Conservation (phyloP, 2,888 invertebrate species). For the Meiosimyza decipiens region DNA sequence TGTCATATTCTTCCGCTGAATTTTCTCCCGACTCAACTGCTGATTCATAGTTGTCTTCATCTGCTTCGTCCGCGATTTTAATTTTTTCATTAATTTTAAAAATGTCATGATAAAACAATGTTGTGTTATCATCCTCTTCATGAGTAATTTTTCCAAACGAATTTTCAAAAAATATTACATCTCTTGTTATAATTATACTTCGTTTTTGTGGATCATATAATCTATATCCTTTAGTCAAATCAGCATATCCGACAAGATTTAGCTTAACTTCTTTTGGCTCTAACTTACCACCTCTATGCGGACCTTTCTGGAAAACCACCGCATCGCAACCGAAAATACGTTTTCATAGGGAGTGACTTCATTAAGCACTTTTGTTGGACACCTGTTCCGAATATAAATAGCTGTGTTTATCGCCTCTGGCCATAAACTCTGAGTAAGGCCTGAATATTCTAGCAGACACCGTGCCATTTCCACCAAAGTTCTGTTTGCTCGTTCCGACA, state of each 20-base stretch:
- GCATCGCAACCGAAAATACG: slow-evolving; percentile 42
- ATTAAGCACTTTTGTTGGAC: slow-evolving; percentile 37
- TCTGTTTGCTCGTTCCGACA: slow-evolving; percentile 45
- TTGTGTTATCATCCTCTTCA: too few species aligned
- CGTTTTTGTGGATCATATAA: slow-evolving; percentile 36
- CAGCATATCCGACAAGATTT: slow-evolving; percentile 40
- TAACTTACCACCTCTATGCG: slow-evolving; percentile 38
- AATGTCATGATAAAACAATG: too few species aligned
- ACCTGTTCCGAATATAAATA: slow-evolving; percentile 44
- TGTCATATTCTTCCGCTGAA: too few species aligned
- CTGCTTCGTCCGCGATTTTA: too few species aligned
- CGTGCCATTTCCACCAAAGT: slow-evolving; percentile 45
- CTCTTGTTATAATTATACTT: slow-evolving; percentile 40
- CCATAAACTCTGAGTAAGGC: slow-evolving; percentile 42
- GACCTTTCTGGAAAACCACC: slow-evolving; percentile 38
- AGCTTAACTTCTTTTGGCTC: slow-evolving; percentile 36
- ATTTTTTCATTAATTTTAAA: too few species aligned
- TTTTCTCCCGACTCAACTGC: too few species aligned
- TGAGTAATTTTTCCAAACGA: slow-evolving; percentile 33
- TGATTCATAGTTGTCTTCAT: too few species aligned
- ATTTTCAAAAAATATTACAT: slow-evolving; percentile 45
- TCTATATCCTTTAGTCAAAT: slow-evolving; percentile 40
- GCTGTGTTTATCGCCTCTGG: slow-evolving; percentile 44
- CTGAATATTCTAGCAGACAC: slow-evolving; percentile 40
- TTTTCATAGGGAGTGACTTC: slow-evolving; percentile 41